Evolutionary conservation across 1,140 invertebrate species (phyloP).

Genomic region (Galleria mellonella): DNA sequence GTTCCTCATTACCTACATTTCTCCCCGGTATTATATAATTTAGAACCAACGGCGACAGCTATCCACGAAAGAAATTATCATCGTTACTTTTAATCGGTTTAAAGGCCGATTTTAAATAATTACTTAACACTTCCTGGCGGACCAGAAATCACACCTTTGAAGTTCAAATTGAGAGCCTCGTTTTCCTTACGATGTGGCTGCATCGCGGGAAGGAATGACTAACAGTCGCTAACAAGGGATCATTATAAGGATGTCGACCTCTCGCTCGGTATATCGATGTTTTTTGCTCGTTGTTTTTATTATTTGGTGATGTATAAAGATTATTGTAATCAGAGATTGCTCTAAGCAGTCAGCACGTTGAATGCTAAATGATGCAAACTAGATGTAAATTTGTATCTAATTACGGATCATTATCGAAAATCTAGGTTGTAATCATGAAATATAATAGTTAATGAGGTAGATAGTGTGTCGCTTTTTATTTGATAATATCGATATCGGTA

Average conservation of each 20-base stretch:
- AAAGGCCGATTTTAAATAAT: slow-evolving; percentile 49
- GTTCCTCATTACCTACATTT: slow-evolving; percentile 6
- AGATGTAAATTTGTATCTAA: background rate
- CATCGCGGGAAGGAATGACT: slow-evolving; percentile 40
- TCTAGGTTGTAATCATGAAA: no score
- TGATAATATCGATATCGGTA: slow-evolving; percentile 18
- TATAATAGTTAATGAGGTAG: no score
- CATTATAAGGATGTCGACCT: slow-evolving; percentile 55
- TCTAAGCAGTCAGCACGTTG: background rate
- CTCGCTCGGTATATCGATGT: slow-evolving; percentile 32
- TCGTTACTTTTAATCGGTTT: slow-evolving; percentile 32
- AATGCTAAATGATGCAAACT: slow-evolving; percentile 1
- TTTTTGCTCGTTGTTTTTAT: slow-evolving; percentile 26
- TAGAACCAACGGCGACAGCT: slow-evolving; percentile 7
- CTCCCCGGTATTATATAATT: background rate
- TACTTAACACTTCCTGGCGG: slow-evolving; percentile 56
- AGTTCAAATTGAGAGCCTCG: slow-evolving; percentile 58
- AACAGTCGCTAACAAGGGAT: slow-evolving; percentile 62
- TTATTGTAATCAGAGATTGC: slow-evolving; percentile 1
- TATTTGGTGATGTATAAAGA: background rate
- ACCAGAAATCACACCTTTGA: slow-evolving; percentile 62
- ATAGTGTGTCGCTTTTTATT: background rate
- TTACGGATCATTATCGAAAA: no score
- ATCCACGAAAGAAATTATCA: slow-evolving; percentile 22
- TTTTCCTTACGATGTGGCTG: slow-evolving; percentile 31